Conservation (phyloP, 35 echinoderm and acorn worm genomes). For the Apostichopus parvimensis region DNA sequence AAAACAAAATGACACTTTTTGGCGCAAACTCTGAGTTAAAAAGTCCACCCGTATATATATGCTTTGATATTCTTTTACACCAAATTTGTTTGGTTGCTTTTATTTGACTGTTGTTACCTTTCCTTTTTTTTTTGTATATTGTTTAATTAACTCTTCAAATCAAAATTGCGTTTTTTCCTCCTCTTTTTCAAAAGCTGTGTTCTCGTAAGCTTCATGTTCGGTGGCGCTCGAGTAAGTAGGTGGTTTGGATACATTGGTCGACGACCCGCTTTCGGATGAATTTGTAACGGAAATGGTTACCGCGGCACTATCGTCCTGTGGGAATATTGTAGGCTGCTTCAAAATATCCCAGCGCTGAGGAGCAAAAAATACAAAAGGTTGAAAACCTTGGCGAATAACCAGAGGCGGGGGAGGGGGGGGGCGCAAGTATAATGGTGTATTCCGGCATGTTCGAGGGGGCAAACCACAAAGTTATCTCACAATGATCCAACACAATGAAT, state of each 20-base stretch:
- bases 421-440: no score
- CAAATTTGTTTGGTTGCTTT: neutral
- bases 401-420: no score
- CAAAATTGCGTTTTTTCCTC: constrained; percentile 27
- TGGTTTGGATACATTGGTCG: constrained; percentile 13
- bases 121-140: neutral
- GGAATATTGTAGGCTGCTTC: constrained; percentile 35
- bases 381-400: no score
- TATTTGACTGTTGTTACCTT: neutral
- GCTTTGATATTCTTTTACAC: neutral
- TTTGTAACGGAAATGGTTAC: neutral
- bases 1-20: neutral
- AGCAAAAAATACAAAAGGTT: neutral
- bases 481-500: no score
- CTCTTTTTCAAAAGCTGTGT: constrained; percentile 2
- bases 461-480: no score
- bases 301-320: neutral
- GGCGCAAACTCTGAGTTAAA: neutral
- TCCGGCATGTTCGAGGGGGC: no score
- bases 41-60: neutral
- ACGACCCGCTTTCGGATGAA: constrained; percentile 42
- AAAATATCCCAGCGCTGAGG: constrained; percentile 42
- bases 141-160: neutral
- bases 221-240: constrained; percentile 21
- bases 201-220: constrained; percentile 3